Base-by-base conservation (phyloP, 92 coral and sea anemone genomes). In the Bergia sp. region DNA sequence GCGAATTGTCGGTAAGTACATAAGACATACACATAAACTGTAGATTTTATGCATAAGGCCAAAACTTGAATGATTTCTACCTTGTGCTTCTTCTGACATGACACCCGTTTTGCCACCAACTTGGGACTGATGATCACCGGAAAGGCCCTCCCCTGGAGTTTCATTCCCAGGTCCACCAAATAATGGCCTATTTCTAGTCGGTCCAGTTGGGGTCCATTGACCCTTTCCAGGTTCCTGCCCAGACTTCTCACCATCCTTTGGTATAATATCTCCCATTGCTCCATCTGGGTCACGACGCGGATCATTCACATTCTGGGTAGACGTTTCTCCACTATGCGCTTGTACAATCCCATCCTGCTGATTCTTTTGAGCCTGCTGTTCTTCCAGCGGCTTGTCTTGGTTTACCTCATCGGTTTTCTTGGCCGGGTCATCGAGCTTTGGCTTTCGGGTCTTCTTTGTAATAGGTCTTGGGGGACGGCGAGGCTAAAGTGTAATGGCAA, bases 391-490 rank as follows among this genome's bases (percentile, higher is more conserved):
- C 44, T 44, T 71, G 40, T 67, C 49, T 72, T 69, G 71, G 79
- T 84, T 71, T 72, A 55, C 78, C 5, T 84, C 87, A 13, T 45
- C 79, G 5, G 87, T 71, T 49, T 45, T 73, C 61, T 84, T 84
- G 18, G 87, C 40, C 4, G 61, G 39, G 23, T 69, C 87, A 3
- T 83, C 87, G 6, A 20, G 37, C 37, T 47, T 84, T 1, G 79
- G 87, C 71, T 84, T 84, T 7, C 79, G 66, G 5, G 86, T 72
- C 44, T 92, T 92, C 95, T 90, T 90, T 53, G n/a, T 44, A 71
- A 92, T 81, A 55, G 58, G 39, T 44, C 69, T 82, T 45, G 91
- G 95, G 18, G 90, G 85, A 7, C 92, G 92, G 58, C 93, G 87
- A 64, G 92, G 93, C 95, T 92, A 37, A 11, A 87, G 67, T 44